A percentile compares a stretch with the other conserved stretches of the same genome.
phyloP scores from a whole-genome alignment of 2,888 invertebrate genomes.

The Drosophila eohydei region DNA sequence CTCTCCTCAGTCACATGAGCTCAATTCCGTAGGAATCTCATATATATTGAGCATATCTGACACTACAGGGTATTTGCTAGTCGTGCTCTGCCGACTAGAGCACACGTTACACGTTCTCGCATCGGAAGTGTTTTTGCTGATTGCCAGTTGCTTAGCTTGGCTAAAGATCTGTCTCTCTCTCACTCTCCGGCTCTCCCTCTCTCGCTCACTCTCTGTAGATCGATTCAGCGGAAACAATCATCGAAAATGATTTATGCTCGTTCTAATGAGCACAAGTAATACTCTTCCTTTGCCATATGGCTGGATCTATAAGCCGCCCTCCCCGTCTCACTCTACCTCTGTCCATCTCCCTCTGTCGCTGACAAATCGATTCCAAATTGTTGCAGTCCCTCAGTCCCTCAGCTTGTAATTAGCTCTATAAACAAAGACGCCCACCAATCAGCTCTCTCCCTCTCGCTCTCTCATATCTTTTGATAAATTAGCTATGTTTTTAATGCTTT shows the following conservation, averaged over 20 bases:
- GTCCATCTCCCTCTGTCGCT: not conserved
- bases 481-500: slow-evolving; percentile 60
- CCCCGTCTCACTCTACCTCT: not conserved
- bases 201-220: not conserved
- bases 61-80: not conserved
- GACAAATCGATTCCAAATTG: slow-evolving; percentile 70
- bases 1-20: too few species aligned
- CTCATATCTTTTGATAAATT: slow-evolving; percentile 72
- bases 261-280: slow-evolving; percentile 44
- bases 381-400: slow-evolving; percentile 21
- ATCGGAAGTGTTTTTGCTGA: slow-evolving; percentile 75
- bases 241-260: slow-evolving; percentile 53
- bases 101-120: slow-evolving; percentile 6
- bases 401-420: slow-evolving; percentile 45
- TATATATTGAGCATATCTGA: not conserved
- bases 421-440: slow-evolving; percentile 63
- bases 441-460: not conserved
- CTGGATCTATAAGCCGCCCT: slow-evolving; percentile 6
- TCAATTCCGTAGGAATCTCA: too few species aligned
- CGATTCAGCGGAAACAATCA: slow-evolving; percentile 67
- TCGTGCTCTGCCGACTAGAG: not conserved
- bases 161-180: slow-evolving; percentile 13
- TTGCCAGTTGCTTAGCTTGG: slow-evolving; percentile 41
- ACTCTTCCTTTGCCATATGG: slow-evolving; percentile 38
- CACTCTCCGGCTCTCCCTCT: too few species aligned